phyloP scores from a whole-genome alignment of 2,113 vertebrate genomes.

The Nyctibius bracteatus region DNA sequence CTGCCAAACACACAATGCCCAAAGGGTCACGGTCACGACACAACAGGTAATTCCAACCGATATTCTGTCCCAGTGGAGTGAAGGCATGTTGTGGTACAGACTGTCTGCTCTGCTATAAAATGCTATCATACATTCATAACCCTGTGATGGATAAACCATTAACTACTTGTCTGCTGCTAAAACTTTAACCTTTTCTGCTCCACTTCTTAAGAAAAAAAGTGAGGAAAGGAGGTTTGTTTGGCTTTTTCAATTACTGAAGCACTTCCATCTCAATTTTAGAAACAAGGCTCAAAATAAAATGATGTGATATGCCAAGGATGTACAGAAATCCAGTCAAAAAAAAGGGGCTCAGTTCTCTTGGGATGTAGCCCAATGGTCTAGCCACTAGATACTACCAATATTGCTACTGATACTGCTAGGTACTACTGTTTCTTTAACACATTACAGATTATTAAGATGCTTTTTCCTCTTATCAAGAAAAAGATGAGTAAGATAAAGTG shows the following conservation, averaged over 20 bases:
- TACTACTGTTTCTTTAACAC: background rate
- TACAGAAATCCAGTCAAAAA: background rate
- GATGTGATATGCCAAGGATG: background rate
- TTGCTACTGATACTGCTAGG: background rate
- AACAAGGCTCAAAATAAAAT: background rate
- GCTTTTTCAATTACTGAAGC: background rate
- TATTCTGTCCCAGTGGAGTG: background rate
- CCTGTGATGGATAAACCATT: background rate
- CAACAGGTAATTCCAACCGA: background rate
- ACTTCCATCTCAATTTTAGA: background rate
- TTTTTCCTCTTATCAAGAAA: background rate
- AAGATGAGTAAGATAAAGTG: background rate
- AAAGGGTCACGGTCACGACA: background rate
- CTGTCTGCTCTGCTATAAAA: background rate
- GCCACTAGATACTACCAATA: background rate
- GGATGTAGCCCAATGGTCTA: background rate
- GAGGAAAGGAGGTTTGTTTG: background rate
- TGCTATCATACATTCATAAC: background rate
- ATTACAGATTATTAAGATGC: background rate
- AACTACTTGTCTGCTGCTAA: background rate
- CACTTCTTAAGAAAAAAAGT: background rate
- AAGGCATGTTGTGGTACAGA: background rate
- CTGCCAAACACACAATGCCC: slow-evolving; percentile 26
- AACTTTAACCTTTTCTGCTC: background rate
- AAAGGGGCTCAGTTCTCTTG: background rate